These are phyloP conservation scores for Stratiomys singularior DNA, from an alignment of 2,888 invertebrate species.

Conservation along the genomic window DNA sequence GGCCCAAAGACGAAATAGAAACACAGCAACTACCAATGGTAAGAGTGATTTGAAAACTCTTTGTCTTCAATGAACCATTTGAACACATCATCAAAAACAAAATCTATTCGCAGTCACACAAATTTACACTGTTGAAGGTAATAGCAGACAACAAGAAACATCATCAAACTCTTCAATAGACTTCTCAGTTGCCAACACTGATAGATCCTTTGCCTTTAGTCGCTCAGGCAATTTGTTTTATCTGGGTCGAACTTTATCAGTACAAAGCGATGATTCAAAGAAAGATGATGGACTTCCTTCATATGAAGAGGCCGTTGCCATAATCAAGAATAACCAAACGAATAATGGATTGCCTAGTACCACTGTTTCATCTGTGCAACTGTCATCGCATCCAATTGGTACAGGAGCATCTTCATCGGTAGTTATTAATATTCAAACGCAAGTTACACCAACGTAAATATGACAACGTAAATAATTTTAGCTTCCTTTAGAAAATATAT, in stretches of 20 bases:
- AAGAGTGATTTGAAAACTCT: too few relatives aligned
- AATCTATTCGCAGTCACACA: background rate
- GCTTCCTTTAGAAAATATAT: too few relatives aligned
- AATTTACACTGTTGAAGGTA: background rate
- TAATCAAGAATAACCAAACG: background rate
- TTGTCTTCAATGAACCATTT: background rate
- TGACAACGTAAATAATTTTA: background rate
- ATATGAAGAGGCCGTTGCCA: background rate
- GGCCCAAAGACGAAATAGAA: background rate
- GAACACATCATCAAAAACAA: background rate
- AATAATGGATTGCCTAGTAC: background rate
- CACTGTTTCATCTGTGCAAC: background rate
- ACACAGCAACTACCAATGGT: background rate
- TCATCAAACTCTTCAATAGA: background rate
- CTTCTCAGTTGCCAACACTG: background rate
- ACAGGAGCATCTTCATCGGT: background rate
- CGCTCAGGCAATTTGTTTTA: background rate
- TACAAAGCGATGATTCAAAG: background rate
- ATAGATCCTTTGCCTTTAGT: background rate
- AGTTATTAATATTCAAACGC: background rate
- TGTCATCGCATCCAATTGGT: background rate
- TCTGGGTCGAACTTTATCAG: background rate
- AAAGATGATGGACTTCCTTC: background rate
- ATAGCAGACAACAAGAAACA: background rate
- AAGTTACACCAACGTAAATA: slow-evolving; percentile 2